Evolutionary conservation across 2,797 vertebrate genomes (phyloP), one percentile per base, ranked within the genome.

Genomic region (Potorous gilbertii): DNA sequence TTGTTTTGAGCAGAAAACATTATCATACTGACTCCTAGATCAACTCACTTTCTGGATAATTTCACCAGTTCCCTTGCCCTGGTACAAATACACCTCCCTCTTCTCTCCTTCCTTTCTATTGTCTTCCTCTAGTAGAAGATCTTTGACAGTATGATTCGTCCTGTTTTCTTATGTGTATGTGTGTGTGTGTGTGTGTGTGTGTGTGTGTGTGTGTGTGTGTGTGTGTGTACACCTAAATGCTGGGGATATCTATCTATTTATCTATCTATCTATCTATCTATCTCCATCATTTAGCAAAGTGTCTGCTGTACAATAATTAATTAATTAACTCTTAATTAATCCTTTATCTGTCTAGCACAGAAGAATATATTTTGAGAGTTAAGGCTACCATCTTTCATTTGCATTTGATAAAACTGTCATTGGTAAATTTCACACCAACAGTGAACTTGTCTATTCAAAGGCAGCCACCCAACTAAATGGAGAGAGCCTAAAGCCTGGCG

Each of bases 331-430:
- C n/a, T 40, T 40, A 46, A 46, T 81, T 27, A 81, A 81, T 46
- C 2, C 8, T 81, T 81, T 81, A 81, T 81, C 8, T 9, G 27
- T 46, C 18, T 46, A 94, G 11, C 62, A 66, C 1, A 55, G 0
- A 2, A 1, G 55, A 96, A 96, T 0, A 59, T 56, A 46, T 94
- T 92, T 56, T 1, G 27, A 96, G 95, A 90, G 59, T 62, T 54
- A 57, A 94, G 5, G 40, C 0, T 62, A 24, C 62, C 52, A 28
- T 97, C 94, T 55, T 0, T 94, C 24, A 5, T 55, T 95, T 92
- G 92, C 29, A 2, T 96, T 94, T 97, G 0, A 1, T 97, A 24
- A 34, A 97, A 5, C 21, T 95, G 28, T 55, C 96, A 93, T 95
- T 54, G 1, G 91, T 31, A 96, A 12, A 50, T 54, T 95, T 91